These are phyloP conservation scores for Ophion ventricosus DNA, from an alignment of 2,888 invertebrate species.

Conservation along the genomic window DNA sequence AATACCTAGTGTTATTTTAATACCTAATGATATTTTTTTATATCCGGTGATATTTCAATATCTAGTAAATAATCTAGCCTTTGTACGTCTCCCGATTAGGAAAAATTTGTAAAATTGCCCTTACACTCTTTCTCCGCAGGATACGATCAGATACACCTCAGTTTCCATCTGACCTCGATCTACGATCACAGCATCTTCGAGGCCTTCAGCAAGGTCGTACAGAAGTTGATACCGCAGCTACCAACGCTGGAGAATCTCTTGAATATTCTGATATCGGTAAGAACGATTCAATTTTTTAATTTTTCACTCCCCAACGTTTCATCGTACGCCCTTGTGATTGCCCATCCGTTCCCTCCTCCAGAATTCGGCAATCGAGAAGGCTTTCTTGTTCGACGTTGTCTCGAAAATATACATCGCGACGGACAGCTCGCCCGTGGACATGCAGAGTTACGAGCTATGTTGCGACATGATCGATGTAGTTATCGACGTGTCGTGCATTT, in stretches of 20 bases:
- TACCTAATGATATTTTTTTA: too few relatives aligned
- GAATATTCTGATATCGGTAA: conserved; percentile 98
- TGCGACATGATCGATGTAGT: conserved; percentile 99
- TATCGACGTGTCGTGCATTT: conserved; percentile 99
- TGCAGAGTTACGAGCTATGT: conserved; percentile 99
- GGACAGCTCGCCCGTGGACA: conserved; percentile 99
- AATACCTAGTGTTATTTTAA: too few relatives aligned
- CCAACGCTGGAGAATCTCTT: conserved; percentile 98
- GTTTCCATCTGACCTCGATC: conserved; percentile 98
- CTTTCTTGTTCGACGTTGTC: conserved; percentile 99
- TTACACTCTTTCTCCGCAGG: conserved; percentile 82
- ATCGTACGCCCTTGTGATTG: not conserved
- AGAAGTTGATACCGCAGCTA: conserved; percentile 98
- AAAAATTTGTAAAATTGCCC: too few relatives aligned
- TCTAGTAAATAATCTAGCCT: too few relatives aligned
- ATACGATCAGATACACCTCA: conserved; percentile 93
- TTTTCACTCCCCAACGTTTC: conserved; percentile 11
- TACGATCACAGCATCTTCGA: conserved; percentile 99
- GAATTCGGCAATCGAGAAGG: conserved; percentile 99
- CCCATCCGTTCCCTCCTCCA: conserved; percentile 84
- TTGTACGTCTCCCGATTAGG: too few relatives aligned
- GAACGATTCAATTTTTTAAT: not conserved
- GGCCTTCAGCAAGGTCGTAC: conserved; percentile 99
- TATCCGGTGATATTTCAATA: too few relatives aligned
- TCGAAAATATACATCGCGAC: conserved; percentile 99